Conservation (phyloP, 2,888 invertebrate species). For the Eurois occulta region DNA sequence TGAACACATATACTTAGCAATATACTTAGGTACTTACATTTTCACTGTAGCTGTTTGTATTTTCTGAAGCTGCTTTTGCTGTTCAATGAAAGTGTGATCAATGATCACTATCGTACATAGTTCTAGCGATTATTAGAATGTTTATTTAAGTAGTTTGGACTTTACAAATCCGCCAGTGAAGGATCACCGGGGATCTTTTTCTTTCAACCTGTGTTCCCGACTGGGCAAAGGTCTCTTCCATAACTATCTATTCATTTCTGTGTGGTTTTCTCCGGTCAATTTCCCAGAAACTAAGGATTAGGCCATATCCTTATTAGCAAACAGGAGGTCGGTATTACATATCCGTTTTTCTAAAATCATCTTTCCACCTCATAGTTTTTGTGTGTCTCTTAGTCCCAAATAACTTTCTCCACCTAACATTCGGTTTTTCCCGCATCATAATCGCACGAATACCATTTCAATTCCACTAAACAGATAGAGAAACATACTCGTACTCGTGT, state of each 20-base stretch:
- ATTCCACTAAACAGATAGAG: slow-evolving; percentile 8
- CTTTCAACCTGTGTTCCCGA: not conserved
- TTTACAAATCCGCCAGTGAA: not conserved
- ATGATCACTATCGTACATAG: not conserved
- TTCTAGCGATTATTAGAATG: not conserved
- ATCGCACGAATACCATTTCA: not conserved
- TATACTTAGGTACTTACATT: not conserved
- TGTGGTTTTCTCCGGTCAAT: not conserved
- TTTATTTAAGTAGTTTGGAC: not conserved
- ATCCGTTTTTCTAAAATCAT: not conserved
- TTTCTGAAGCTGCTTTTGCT: not conserved
- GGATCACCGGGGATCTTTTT: not conserved
- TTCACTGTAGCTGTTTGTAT: not conserved
- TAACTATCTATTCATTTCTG: not conserved
- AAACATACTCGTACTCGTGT: not conserved
- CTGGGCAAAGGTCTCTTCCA: not conserved
- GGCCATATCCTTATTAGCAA: not conserved
- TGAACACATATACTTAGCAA: too few species aligned
- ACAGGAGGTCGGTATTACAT: not conserved
- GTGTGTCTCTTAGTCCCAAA: not conserved
- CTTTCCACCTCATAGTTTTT: not conserved
- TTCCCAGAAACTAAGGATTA: not conserved
- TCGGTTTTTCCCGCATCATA: not conserved
- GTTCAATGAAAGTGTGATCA: not conserved
- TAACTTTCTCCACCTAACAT: not conserved